These are phyloP conservation scores for Deroptyus accipitrinus DNA, from an alignment of 2,113 vertebrate genomes.

Conservation along the genomic window DNA sequence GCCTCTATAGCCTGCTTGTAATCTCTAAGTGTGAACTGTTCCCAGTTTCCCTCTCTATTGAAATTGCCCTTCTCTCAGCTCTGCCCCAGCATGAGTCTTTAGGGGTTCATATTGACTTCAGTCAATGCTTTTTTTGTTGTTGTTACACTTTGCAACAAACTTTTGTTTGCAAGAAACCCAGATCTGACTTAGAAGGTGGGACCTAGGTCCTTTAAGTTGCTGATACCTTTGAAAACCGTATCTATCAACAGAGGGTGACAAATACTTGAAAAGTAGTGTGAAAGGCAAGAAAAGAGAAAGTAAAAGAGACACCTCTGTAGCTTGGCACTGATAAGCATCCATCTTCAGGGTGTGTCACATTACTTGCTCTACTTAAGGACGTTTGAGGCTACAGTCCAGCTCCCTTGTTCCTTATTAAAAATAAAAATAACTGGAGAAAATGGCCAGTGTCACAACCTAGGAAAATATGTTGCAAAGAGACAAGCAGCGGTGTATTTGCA, in stretches of 20 bases:
- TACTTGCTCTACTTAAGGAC: background rate
- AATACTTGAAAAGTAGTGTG: background rate
- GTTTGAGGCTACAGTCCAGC: background rate
- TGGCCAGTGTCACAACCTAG: background rate
- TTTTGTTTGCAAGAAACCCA: background rate
- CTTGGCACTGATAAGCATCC: background rate
- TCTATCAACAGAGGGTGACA: conserved; percentile 44
- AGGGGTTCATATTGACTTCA: background rate
- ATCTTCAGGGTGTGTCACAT: background rate
- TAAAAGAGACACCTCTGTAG: background rate
- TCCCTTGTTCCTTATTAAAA: background rate
- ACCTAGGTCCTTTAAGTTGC: background rate
- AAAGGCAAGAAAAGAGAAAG: background rate
- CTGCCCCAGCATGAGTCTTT: background rate
- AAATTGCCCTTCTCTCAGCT: background rate
- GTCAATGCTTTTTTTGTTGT: background rate
- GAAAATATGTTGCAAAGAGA: background rate
- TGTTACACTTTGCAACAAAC: background rate
- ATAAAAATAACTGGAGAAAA: background rate
- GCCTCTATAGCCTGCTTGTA: background rate
- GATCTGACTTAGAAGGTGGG: background rate
- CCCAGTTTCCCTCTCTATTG: background rate
- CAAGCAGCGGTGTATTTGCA: conserved; percentile 18
- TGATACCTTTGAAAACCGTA: background rate
- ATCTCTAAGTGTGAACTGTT: background rate